These are phyloP conservation scores for Tragopan temminckii DNA, from an alignment of 2,797 vertebrate species.

Conservation along the genomic window DNA sequence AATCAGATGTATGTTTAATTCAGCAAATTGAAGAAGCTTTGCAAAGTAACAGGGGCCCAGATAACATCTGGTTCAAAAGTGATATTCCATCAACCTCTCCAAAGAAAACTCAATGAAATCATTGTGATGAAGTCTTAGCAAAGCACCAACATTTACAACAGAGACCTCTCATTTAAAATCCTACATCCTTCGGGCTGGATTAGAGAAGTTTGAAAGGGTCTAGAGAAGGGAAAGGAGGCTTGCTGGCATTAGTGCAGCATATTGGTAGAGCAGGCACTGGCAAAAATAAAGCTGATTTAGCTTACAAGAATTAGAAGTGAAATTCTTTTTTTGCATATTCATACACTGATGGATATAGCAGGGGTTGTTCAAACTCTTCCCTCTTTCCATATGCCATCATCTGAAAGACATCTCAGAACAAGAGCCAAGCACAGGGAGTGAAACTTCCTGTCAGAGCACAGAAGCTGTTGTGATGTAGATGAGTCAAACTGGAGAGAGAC, in stretches of 20 bases:
- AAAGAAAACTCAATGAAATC: conserved; percentile 1
- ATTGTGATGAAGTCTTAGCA: background rate
- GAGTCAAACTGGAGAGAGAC: background rate
- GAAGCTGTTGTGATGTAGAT: background rate
- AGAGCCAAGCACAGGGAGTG: background rate
- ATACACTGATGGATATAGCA: background rate
- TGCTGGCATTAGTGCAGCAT: background rate
- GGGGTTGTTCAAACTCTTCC: background rate
- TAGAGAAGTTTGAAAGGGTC: background rate
- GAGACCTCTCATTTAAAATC: background rate
- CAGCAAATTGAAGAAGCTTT: conserved; percentile 36
- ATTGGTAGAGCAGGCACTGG: background rate
- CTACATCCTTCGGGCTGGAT: background rate
- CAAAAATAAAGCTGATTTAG: conserved; percentile 21
- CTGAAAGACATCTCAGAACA: background rate
- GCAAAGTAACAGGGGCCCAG: background rate
- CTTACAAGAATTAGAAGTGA: background rate
- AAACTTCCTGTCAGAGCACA: background rate
- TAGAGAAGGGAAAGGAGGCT: background rate
- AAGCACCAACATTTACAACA: background rate
- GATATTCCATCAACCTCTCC: background rate
- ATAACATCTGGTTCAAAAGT: conserved; percentile 32
- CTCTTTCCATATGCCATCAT: background rate
- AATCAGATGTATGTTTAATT: conserved; percentile 31
- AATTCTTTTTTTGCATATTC: background rate